Evolutionary conservation across 2,888 invertebrate genomes (phyloP).

Genomic region (Belgica antarctica): DNA sequence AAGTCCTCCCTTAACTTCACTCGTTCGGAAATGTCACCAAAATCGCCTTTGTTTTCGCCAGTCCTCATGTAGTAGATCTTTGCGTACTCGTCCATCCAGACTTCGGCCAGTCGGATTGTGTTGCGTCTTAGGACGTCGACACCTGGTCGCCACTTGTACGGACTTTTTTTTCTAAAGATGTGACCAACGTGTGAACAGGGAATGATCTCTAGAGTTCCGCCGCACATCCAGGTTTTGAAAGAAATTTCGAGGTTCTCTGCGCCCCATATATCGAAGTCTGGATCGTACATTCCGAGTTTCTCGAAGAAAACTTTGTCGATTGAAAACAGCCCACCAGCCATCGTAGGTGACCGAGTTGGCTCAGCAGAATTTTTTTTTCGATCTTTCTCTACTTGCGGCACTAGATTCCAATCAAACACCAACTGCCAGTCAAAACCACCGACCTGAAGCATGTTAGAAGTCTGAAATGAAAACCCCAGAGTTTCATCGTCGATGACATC

Average conservation of each 20-base stretch:
- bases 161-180: constrained; percentile 59
- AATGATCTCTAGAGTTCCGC: constrained; percentile 47
- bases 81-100: constrained; percentile 33
- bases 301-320: constrained; percentile 47
- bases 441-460: background rate
- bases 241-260: constrained; percentile 26
- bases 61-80: constrained; percentile 29
- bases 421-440: constrained; percentile 43
- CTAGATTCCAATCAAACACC: constrained; percentile 68
- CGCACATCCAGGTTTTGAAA: constrained; percentile 34
- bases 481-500: constrained; percentile 51
- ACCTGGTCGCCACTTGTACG: constrained; percentile 79
- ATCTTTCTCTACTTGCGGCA: constrained; percentile 71
- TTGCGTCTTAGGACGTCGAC: constrained; percentile 2
- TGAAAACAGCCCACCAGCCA: constrained; percentile 47
- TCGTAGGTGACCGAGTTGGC: constrained; percentile 44
- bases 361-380: constrained; percentile 58
- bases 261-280: constrained; percentile 48
- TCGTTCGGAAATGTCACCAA: constrained; percentile 70
- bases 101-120: constrained; percentile 20
- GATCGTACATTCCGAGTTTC: constrained; percentile 47
- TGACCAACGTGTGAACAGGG: constrained; percentile 49
- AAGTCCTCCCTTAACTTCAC: constrained; percentile 65
- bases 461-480: constrained; percentile 48
- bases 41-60: constrained; percentile 64